Conservation (phyloP, 2,113 vertebrate genomes). For the Notarius quadriscutis region DNA sequence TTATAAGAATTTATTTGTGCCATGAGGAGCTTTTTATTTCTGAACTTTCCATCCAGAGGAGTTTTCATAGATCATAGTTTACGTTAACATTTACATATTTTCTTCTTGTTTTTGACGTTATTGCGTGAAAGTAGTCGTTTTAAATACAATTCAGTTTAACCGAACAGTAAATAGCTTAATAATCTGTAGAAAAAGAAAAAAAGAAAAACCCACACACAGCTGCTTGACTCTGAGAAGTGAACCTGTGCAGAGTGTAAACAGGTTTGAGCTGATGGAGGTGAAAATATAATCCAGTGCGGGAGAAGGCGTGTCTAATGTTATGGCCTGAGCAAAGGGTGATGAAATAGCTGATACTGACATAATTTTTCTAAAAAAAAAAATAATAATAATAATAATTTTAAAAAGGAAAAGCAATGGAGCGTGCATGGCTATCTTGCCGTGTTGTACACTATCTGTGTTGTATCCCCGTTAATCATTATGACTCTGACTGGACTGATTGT, state of each 20-base stretch:
- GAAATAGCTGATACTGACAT: no score
- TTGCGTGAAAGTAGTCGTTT: background rate
- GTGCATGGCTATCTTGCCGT: background rate
- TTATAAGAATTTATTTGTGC: background rate
- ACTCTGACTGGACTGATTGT: slow-evolving; percentile 12
- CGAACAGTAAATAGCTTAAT: background rate
- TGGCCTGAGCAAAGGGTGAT: background rate
- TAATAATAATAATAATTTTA: background rate
- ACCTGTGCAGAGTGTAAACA: slow-evolving; percentile 8
- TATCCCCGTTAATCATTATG: background rate
- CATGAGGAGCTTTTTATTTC: background rate
- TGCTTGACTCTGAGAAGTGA: background rate
- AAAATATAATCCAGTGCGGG: background rate
- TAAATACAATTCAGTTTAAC: background rate
- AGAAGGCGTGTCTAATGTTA: background rate
- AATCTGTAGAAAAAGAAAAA: background rate
- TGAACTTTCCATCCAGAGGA: background rate
- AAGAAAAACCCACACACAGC: background rate
- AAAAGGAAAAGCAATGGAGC: background rate
- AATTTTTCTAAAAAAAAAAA: background rate
- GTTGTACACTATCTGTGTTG: background rate
- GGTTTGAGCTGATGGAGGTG: background rate
- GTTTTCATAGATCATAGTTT: background rate
- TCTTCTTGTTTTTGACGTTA: background rate
- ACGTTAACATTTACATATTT: background rate